Evolutionary conservation across 30 jellyfish, hydroid and myxozoan species (phyloP).

Genomic region (Phacellophora camtschatica): DNA sequence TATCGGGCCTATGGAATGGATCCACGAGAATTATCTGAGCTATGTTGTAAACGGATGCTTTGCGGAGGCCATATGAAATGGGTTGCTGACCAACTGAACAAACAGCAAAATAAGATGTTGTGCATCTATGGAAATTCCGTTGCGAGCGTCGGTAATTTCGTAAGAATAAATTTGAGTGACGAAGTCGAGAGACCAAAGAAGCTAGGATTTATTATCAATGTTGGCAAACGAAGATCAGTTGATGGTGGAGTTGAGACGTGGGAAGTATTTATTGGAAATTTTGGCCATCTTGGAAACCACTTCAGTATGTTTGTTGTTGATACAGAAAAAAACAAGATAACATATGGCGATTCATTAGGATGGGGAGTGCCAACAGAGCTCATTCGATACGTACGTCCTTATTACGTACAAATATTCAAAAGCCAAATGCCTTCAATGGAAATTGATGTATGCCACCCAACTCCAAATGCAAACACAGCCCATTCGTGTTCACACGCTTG

Average conservation of each 20-base stretch:
- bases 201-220: not conserved
- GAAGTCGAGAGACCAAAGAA: not conserved
- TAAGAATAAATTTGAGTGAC: not conserved
- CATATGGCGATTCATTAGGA: constrained; percentile 38
- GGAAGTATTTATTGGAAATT: constrained; percentile 4
- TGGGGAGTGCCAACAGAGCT: constrained; percentile 37
- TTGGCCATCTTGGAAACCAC: constrained; percentile 38
- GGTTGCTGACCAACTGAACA: not conserved
- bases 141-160: not conserved
- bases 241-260: not conserved
- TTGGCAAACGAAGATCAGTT: too few species aligned
- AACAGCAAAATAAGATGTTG: not conserved
- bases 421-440: not conserved
- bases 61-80: not conserved
- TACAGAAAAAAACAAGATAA: not conserved
- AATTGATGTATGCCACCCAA: constrained; percentile 8
- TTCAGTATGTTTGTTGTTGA: constrained; percentile 9
- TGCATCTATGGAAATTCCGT: constrained; percentile 1
- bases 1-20: not conserved
- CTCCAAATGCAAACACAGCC: not conserved
- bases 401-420: not conserved
- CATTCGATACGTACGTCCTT: not conserved
- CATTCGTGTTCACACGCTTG: not conserved
- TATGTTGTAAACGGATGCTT: constrained; percentile 1
- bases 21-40: constrained; percentile 5